Evolutionary conservation across 35 echinoderm and acorn worm species (phyloP), one percentile per base, ranked within the genome.

Genomic region (Holothuria glaberrima): DNA sequence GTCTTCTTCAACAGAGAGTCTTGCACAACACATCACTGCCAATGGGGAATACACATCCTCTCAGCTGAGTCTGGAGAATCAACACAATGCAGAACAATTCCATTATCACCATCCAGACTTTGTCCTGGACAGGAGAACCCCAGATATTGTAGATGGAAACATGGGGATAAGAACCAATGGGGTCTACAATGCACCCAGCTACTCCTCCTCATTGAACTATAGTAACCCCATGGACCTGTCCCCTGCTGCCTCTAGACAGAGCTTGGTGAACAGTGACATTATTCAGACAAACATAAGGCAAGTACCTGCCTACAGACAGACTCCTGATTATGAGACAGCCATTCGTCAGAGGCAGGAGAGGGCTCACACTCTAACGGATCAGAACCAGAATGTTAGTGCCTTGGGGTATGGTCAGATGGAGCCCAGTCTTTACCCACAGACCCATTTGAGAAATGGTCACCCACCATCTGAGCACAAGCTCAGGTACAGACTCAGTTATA

Each of bases 51-150:
- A 83, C 80, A 93, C 80, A 26, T 87, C 80, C 28, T 96, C 94
- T 18, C 87, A 96, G 87, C 88, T 96, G 7, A 96, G 94, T 87
- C 91, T 96, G 20, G 94, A 96, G 21, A 96, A 91, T 73, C 91
- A 92, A 29, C 59, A 92, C 63, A 93, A 89, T n/a, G 71, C 12
- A 35, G 80, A 60, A 9, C 54, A 84, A 36, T 61, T 58, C 46
- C 57, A 84, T 22, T 54, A 54, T 9, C 80, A 84, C 2, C 76
- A 81, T 24, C 80, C 80, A 18, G 80, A 84, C 54, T 58, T 33
- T 36, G 59, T 59, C 30, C 57, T 84, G 25, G 80, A 84, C 6
- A 59, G 80, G 80, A 84, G 80, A 54, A 60, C 57, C 5, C 80
- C 52, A 61, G 80, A 84, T 61, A 30, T 61, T 4, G 46, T 81